phyloP scores from a whole-genome alignment of 2,797 vertebrate species.

The Phyllotis vaccarum region DNA sequence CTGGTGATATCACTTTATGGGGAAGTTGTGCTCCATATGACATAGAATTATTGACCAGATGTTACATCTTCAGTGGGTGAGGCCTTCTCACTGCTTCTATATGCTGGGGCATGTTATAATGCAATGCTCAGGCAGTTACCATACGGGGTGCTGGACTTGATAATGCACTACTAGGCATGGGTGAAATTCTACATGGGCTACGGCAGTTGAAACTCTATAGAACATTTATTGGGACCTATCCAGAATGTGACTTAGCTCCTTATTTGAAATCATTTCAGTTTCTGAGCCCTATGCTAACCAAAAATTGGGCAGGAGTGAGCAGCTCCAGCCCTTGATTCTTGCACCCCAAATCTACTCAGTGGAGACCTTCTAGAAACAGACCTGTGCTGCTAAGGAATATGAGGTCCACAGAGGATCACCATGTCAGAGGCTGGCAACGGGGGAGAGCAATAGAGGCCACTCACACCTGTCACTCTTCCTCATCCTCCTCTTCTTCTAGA shows the following conservation, averaged over 20 bases:
- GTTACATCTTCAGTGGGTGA: not conserved
- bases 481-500: not conserved
- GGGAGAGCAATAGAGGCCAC: not conserved
- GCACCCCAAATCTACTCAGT: not conserved
- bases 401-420: not conserved
- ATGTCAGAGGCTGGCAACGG: not conserved
- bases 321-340: not conserved
- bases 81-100: not conserved
- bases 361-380: not conserved
- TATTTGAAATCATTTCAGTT: not conserved
- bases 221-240: not conserved
- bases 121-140: not conserved
- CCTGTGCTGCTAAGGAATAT: not conserved
- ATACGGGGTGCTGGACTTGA: not conserved
- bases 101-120: not conserved
- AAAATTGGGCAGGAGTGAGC: not conserved
- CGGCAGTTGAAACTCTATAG: not conserved
- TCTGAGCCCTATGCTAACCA: not conserved
- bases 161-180: not conserved
- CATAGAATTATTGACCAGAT: not conserved
- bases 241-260: not conserved
- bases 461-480: not conserved
- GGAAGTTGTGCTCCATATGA: not conserved
- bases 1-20: not conserved
- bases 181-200: not conserved